Evolutionary conservation across 2,113 vertebrate genomes (phyloP), one percentile per base, ranked within the genome.

Genomic region (Calidris pugnax): DNA sequence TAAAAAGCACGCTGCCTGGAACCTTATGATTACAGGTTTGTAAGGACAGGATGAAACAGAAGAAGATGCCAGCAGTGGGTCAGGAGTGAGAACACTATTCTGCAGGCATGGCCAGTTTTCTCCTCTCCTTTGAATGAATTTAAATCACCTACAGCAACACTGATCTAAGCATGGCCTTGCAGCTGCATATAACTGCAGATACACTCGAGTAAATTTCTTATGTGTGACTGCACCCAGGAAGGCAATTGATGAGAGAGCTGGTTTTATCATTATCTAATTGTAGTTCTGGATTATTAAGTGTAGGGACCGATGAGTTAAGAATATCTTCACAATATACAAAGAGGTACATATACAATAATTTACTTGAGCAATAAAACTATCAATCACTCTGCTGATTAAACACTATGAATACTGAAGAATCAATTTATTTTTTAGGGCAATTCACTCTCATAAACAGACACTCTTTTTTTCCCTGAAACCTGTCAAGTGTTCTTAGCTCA

Each of bases 31-130:
- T 97, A 84, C 47, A 90, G 92, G 51, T 90, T 97, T 95, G 72
- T 96, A 84, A 92, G 85, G 79, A 86, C 68, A 92, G 75, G 90
- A 97, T 98, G 90, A 97, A 98, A 97, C 75, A 96, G 95, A 96
- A 57, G 64, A 94, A 90, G 87, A 93, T 89, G 91, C 59, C 87
- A 92, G 95, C 66, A 94, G 90, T 89, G 66, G 96, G 88, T 94
- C 93, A 91, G 90, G 94, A 84, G 67, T 79, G 89, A 97, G 83
- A 94, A 73, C 33, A 69, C 94, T 92, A 87, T 97, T 98, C 91
- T 96, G 83, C 92, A 96, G 91, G 63, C 48, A 74, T 55, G 90
- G 64, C 10, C 39, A 13, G 19, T 50, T 96, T 94, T 87, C 71
- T 93, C n/a, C 93, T 95, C 78, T 92, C 43, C 55, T 96, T 95